Base-by-base conservation (phyloP, 2,113 vertebrate genomes). In the Saguinus imperator region DNA sequence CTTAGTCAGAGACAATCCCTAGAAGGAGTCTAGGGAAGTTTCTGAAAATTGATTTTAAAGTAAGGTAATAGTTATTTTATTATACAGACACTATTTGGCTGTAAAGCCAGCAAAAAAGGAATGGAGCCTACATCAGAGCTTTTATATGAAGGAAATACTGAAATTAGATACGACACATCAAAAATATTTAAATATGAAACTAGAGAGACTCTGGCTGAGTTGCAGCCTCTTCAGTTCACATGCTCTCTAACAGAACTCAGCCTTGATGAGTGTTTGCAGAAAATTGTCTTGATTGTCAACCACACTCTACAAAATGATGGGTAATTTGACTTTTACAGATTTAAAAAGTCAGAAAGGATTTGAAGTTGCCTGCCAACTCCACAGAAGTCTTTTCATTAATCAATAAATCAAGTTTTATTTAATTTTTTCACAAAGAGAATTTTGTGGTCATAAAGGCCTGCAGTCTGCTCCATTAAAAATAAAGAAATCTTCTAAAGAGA, bases 371-470 rank as follows among this genome's bases (percentile, higher is more conserved):
- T 96, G 52, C 6, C 1, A 96, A 45, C 4, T 95, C 57, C 6
- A 81, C 50, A 18, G 27, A 95, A 81, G 9, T 66, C 72, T 83
- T 96, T 96, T 95, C 82, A 93, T 94, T 86, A 92, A 96, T 85
- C 48, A 91, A 72, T 95, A 95, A 87, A 97, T 79, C 90, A 70
- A 90, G 21, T 89, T 92, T 94, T 55, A 92, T 95, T 96, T 68
- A 82, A 81, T 79, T 94, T 96, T 95, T 93, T 82, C 21, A 70
- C 87, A 58, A 95, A 72, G 61, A 94, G 37, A 50, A 52, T 1
- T 81, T 88, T 93, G 73, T 79, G 88, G 77, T 86, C 90, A 97
- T 66, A 48, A 96, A 98, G 93, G 16, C 61, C 84, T 94, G 18
- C 48, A 72, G 58, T 90, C 92, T 75, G 35, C 8, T 82, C 20